A percentile compares a stretch with the other conserved stretches of the same genome.
Conservation (phyloP, 2,797 vertebrate genomes). For the Pangasius larnaudii region DNA sequence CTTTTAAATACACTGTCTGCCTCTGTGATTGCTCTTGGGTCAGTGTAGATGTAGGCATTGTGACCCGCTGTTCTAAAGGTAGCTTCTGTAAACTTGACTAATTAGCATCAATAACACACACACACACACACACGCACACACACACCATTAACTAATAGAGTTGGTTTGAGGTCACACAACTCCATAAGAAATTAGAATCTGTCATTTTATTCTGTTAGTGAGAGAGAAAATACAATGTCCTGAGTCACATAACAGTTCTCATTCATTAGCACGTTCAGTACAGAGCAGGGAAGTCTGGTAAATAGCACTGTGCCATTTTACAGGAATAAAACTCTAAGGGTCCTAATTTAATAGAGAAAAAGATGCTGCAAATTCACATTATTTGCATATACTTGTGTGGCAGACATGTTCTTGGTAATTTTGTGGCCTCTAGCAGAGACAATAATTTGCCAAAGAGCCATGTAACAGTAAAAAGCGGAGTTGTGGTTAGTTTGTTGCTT, state of each 20-base stretch:
- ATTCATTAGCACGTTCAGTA: neutral
- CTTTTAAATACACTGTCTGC: slow-evolving; percentile 24
- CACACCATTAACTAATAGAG: slow-evolving; percentile 42
- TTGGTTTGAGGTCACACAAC: slow-evolving; percentile 4
- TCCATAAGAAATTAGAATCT: slow-evolving; percentile 1
- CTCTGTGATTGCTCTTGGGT: slow-evolving; percentile 39
- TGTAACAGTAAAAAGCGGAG: neutral
- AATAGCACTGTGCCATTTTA: neutral
- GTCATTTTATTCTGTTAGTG: neutral
- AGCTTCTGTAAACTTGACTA: slow-evolving; percentile 38
- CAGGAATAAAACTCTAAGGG: neutral
- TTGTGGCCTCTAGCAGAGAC: neutral
- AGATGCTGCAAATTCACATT: neutral
- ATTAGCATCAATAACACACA: slow-evolving; percentile 46
- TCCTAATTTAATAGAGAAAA: neutral
- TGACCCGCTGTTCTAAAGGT: slow-evolving; percentile 38
- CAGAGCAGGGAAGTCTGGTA: neutral
- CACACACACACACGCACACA: neutral
- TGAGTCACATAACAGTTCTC: neutral
- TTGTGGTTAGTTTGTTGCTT: neutral
- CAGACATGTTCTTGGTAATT: neutral
- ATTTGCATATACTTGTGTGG: neutral
- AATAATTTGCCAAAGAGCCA: neutral
- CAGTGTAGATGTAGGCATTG: slow-evolving; percentile 17
- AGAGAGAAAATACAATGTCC: neutral